phyloP scores from a whole-genome alignment of 2,797 vertebrate species.

The Diglossa cyanea region DNA sequence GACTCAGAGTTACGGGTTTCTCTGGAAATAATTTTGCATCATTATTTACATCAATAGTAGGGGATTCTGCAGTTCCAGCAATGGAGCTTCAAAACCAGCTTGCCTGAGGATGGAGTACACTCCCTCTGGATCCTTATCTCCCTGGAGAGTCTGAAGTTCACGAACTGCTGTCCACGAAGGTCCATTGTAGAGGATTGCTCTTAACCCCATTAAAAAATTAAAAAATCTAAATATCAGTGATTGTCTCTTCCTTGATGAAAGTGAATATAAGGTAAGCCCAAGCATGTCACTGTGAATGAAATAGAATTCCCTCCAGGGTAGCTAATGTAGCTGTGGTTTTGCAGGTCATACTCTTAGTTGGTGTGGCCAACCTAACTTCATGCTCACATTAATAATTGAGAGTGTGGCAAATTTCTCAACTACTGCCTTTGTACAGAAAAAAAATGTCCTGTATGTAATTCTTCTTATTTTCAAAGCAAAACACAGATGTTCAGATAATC shows the following conservation, averaged over 20 bases:
- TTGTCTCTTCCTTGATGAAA: neutral
- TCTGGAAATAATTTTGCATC: neutral
- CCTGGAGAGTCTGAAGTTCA: neutral
- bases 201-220: neutral
- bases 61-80: neutral
- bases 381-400: neutral
- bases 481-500: neutral
- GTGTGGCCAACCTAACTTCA: neutral
- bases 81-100: neutral
- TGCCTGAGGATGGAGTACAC: neutral
- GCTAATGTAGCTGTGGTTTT: neutral
- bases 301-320: neutral
- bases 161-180: neutral
- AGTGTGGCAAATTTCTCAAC: neutral
- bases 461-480: neutral
- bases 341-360: neutral
- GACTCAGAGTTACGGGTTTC: neutral
- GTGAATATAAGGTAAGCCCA: neutral
- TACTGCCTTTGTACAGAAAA: neutral
- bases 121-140: neutral
- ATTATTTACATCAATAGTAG: neutral
- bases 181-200: neutral
- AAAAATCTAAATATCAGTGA: neutral
- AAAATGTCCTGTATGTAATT: neutral
- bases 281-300: neutral